Conservation (phyloP, 2,797 vertebrate species). For the Glossophaga mutica region DNA sequence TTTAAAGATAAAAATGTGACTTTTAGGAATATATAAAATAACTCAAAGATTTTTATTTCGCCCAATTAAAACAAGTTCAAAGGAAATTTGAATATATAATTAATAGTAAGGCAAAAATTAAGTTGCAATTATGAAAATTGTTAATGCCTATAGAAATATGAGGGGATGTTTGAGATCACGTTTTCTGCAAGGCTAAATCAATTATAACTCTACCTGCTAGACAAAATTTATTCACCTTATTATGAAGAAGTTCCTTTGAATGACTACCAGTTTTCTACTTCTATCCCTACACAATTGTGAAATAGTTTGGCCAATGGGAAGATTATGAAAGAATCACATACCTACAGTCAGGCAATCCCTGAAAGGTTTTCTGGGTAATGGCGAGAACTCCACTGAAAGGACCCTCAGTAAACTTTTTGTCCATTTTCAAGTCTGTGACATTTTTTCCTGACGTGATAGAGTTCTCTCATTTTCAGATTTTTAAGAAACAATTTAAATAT, state of each 20-base stretch:
- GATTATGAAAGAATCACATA: neutral
- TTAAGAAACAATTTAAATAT: neutral
- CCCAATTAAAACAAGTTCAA: neutral
- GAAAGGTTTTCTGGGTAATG: neutral
- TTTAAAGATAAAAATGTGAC: neutral
- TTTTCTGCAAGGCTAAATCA: neutral
- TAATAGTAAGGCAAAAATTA: neutral
- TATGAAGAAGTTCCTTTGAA: neutral
- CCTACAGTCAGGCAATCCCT: neutral
- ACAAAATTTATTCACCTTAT: neutral
- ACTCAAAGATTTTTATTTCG: constrained; percentile 2
- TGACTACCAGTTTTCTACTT: neutral
- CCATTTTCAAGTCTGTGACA: neutral
- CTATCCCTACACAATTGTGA: neutral
- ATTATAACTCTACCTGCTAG: neutral
- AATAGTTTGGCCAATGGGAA: neutral
- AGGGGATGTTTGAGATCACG: neutral
- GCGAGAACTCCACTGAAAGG: neutral
- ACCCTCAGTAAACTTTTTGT: neutral
- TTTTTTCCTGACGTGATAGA: neutral
- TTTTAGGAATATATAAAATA: neutral
- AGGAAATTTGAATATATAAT: neutral
- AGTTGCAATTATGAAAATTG: neutral
- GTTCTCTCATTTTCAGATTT: neutral
- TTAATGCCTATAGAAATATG: neutral